Evolutionary conservation across 2,888 invertebrate genomes (phyloP), one percentile per base, ranked within the genome.

Genomic region (Punctoribates punctum): DNA sequence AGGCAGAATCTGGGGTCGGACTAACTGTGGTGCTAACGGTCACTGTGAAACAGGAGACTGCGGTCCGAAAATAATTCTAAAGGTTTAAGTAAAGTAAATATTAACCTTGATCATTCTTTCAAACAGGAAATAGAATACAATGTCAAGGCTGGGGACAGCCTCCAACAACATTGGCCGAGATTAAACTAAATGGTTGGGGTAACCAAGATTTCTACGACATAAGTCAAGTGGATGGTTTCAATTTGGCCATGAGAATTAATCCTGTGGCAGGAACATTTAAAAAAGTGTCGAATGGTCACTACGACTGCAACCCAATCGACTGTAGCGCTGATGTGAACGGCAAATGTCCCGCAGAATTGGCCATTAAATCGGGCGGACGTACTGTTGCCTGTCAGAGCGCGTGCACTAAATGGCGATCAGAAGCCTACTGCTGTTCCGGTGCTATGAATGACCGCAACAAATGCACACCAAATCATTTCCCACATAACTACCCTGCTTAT

Each of bases 221-320:
- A 74, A 85, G 85, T 27, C 80, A 86, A 57, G 86, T 86, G 17
- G 86, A 87, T 81, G 87, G 86, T 11, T 86, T 84, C 82, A 86
- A 86, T 80, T 78, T 85, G 11, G 80, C 82, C 74, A 82, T 82
- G 15, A 84, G 77, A 51, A 73, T 75, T 8, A 23, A 29, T 11
- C 74, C 51, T n/a, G 74, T 74, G 27, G 1, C 73, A 9, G 76
- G 75, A 15, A 74, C 74, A 42, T 75, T 75, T 23, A 27, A 15
- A 23, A 84, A 84, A 80, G 83, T 83, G 77, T 86, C 23, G 1
- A 15, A 25, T 15, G 15, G 23, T 25, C 15, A 62, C 20, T 62
- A 62, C 15, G 62, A 62, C 62, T 62, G 62, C 62, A 62, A 20
- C 6, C 23, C 62, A 6, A 27, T 17, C 27, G 25, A 15, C 0